phyloP scores from a whole-genome alignment of 2,113 vertebrate genomes.

The Theristicus caerulescens region DNA sequence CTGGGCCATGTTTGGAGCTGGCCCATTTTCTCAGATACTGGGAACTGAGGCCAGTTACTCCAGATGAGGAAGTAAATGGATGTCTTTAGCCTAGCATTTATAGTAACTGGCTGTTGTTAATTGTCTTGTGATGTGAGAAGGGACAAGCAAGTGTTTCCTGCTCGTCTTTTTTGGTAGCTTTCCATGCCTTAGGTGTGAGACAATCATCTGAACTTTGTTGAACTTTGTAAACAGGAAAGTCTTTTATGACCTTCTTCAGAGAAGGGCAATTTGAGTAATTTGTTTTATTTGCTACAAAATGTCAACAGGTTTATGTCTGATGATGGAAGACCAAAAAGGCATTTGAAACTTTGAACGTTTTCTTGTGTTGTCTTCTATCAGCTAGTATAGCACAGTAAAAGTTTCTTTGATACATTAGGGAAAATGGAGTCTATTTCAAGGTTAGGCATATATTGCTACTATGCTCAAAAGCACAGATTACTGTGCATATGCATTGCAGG shows the following conservation, averaged over 20 bases:
- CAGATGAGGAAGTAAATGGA: neutral
- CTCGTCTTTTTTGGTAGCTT: neutral
- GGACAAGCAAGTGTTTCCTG: neutral
- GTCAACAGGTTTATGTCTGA: neutral
- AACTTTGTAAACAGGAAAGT: conserved; percentile 16
- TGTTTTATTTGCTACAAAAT: neutral
- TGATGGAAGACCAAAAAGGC: neutral
- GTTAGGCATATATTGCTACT: neutral
- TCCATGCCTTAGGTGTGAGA: neutral
- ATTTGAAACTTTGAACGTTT: neutral
- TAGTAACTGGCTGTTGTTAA: neutral
- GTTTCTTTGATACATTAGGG: neutral
- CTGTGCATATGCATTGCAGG: neutral
- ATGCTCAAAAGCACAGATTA: neutral
- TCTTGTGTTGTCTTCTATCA: neutral
- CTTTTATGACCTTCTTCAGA: neutral
- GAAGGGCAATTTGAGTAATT: neutral
- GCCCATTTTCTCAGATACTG: neutral
- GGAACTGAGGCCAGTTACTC: neutral
- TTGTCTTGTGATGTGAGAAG: neutral
- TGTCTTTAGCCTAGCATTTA: neutral
- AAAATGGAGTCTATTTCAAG: neutral
- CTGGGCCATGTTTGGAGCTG: neutral
- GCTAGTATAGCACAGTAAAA: neutral
- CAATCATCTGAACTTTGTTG: conserved; percentile 4